Evolutionary conservation across 2,888 invertebrate genomes (phyloP).

Genomic region (Diarsia dahlii): DNA sequence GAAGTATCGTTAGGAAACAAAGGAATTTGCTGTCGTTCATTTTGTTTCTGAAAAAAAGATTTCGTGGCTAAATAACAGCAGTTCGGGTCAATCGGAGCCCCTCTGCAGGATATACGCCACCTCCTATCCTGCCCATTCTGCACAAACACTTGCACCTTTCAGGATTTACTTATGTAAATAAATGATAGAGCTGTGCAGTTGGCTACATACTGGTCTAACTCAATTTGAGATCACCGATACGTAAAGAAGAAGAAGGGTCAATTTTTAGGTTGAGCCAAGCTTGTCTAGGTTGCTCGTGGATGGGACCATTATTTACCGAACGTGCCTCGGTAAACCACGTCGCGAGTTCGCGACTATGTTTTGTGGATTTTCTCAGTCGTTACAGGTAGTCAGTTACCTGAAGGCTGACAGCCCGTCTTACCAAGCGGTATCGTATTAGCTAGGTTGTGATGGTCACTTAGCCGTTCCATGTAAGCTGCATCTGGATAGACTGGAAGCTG

Average conservation of each 20-base stretch:
- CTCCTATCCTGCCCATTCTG: too few relatives aligned
- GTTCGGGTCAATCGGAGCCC: background rate
- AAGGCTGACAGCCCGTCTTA: background rate
- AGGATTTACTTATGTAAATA: too few relatives aligned
- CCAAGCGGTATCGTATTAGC: background rate
- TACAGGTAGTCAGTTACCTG: background rate
- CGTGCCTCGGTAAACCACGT: background rate
- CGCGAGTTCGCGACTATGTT: background rate
- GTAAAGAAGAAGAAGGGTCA: too few relatives aligned
- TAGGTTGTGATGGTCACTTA: background rate
- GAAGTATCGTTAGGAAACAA: constrained; percentile 35
- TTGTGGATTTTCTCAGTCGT: background rate
- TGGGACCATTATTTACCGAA: background rate
- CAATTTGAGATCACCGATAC: too few relatives aligned
- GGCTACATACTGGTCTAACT: too few relatives aligned
- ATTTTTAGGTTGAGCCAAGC: background rate
- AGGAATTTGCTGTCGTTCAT: background rate
- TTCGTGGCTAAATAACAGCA: background rate
- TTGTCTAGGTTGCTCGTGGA: background rate
- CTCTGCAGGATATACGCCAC: too few relatives aligned
- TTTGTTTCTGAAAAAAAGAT: background rate
- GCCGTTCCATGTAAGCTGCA: background rate
- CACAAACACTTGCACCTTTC: too few relatives aligned
- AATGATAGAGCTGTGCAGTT: too few relatives aligned
- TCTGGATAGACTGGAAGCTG: background rate